Conservation (phyloP, 1,140 invertebrate species). For the Drosophila lacteicornis region DNA sequence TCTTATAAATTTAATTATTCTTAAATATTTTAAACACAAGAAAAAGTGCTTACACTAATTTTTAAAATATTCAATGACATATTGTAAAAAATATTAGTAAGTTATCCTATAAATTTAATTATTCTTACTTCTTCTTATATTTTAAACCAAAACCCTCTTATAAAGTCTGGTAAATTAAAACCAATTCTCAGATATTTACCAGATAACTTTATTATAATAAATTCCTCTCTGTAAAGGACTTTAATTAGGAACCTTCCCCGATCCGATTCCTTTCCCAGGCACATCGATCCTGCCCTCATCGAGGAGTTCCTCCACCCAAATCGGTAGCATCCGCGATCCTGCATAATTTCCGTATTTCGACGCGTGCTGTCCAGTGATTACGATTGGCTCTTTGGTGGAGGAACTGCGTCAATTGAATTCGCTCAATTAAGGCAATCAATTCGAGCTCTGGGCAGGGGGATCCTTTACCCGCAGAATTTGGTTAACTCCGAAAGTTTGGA, state of each 20-base stretch:
- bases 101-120: not conserved
- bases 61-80: no score
- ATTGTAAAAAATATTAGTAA: no score
- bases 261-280: conserved; percentile 9
- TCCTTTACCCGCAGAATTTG: conserved; percentile 73
- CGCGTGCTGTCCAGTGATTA: conserved; percentile 58
- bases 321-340: conserved; percentile 53
- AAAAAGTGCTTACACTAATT: no score
- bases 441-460: conserved; percentile 15
- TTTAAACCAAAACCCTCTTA: no score
- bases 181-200: not conserved
- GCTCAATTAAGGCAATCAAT: conserved; percentile 70
- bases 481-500: conserved; percentile 7
- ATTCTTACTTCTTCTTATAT: not conserved
- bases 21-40: no score
- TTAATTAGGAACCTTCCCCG: not conserved
- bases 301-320: conserved; percentile 14
- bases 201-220: not conserved
- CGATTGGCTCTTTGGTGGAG: conserved; percentile 4
- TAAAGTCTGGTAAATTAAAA: not conserved
- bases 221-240: not conserved
- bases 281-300: conserved; percentile 72
- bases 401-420: conserved; percentile 47
- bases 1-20: no score
- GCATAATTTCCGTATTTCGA: conserved; percentile 55